Evolutionary conservation across 2,888 invertebrate genomes (phyloP), one percentile per base, ranked within the genome.

Genomic region (Tholera decimalis): DNA sequence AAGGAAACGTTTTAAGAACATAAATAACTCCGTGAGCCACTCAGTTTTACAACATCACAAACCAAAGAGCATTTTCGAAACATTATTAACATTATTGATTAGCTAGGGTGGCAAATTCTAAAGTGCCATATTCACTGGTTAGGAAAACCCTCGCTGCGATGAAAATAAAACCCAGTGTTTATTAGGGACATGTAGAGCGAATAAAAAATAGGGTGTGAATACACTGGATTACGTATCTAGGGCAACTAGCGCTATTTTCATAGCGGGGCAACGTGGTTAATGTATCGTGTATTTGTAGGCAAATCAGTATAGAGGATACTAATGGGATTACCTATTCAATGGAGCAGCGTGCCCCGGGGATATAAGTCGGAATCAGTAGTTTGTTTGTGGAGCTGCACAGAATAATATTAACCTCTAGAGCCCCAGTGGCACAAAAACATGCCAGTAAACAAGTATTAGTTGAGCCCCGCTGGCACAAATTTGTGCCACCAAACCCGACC

Each of bases 51-150:
- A 35, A 4, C 30, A 37, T 9, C 69, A 39, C 22, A 33, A 62
- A 51, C 15, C 35, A 26, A 30, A 35, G 13, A 30, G 39, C 28
- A 46, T 53, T 66, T 43, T 46, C 66, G 53, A 43, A 41, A 53
- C 61, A 53, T 35, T 71, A n/a, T n/a, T n/a, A n/a, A 57, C 58
- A 62, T 72, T 72, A 62, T 62, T 66, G 61, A 62, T 62, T 43
- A 54, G 37, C 49, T 41, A 30, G 4, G 9, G 13, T 41, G 30
- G 56, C 44, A 59, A 54, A 57, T 51, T 50, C 49, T 49, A 77
- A 77, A 60, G 51, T 39, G 39, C 51, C 15, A 54, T 50, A 68
- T 77, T 63, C 75, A 78, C 62, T 77, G 78, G 57, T 39, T 68
- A 68, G 62, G 68, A 77, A 75, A 60, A 37, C 46, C 35, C 49